Evolutionary conservation across 2,888 invertebrate species (phyloP).

Genomic region (Troilus luridus): DNA sequence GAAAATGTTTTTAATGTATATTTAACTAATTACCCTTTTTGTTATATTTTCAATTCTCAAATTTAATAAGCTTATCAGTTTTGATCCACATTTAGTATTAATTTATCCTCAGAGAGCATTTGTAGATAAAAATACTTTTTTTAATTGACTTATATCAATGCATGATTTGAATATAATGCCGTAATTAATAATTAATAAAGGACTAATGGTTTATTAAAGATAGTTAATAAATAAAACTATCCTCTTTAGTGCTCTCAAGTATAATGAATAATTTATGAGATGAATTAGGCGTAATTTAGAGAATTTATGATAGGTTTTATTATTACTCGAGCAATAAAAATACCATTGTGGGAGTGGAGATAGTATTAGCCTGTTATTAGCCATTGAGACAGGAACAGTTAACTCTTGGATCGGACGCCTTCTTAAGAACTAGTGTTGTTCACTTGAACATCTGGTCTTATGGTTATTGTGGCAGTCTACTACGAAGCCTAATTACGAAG

Average conservation of each 20-base stretch:
- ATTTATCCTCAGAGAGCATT: too few relatives aligned
- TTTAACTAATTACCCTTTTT: too few relatives aligned
- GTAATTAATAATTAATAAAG: background rate
- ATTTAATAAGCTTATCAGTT: too few relatives aligned
- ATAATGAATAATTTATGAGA: background rate
- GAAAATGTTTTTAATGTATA: too few relatives aligned
- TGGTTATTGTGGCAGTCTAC: background rate
- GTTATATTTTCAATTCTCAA: too few relatives aligned
- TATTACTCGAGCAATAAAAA: conserved; percentile 11
- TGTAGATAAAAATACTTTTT: too few relatives aligned
- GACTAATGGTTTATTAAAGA: background rate
- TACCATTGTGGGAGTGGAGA: background rate
- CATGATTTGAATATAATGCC: too few relatives aligned
- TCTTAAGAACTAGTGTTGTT: background rate
- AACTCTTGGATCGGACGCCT: background rate
- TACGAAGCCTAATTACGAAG: too few relatives aligned
- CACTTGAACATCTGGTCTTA: background rate
- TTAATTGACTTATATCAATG: too few relatives aligned
- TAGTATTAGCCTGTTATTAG: conserved; percentile 16
- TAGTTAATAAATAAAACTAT: background rate
- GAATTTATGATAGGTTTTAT: background rate
- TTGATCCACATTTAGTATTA: too few relatives aligned
- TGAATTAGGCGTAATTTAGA: conserved; percentile 3
- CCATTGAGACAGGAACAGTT: background rate
- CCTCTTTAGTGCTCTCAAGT: background rate